These are phyloP conservation scores for Andinoacara biseriatus DNA, from an alignment of 2,113 vertebrate genomes.

Conservation along the genomic window DNA sequence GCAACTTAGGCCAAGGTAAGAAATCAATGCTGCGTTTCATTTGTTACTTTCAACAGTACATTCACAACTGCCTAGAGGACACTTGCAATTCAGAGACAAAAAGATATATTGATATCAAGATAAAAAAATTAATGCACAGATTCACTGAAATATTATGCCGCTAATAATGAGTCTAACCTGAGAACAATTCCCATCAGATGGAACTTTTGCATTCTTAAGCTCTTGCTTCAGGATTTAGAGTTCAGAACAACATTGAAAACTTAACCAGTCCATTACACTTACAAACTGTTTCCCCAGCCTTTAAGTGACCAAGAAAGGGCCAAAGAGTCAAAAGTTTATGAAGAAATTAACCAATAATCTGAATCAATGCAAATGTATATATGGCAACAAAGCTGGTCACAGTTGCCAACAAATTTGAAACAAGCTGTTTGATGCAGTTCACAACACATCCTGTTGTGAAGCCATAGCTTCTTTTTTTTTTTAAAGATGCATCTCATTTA, in stretches of 20 bases:
- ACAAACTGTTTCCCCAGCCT: neutral
- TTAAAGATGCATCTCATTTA: constrained; percentile 37
- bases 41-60: neutral
- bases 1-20: neutral
- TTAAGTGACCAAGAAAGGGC: neutral
- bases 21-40: neutral
- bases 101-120: too few relatives aligned
- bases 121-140: too few relatives aligned
- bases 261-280: neutral
- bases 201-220: neutral
- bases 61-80: neutral
- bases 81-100: neutral
- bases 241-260: too few relatives aligned
- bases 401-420: neutral
- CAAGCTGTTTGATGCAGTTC: neutral
- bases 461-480: neutral
- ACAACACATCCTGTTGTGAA: neutral
- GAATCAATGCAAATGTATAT: neutral
- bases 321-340: neutral
- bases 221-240: neutral
- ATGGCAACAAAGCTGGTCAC: neutral
- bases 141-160: neutral
- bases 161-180: neutral
- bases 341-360: neutral
- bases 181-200: neutral